phyloP scores from a whole-genome alignment of 2,888 invertebrate genomes.

The Agrilus biguttatus region DNA sequence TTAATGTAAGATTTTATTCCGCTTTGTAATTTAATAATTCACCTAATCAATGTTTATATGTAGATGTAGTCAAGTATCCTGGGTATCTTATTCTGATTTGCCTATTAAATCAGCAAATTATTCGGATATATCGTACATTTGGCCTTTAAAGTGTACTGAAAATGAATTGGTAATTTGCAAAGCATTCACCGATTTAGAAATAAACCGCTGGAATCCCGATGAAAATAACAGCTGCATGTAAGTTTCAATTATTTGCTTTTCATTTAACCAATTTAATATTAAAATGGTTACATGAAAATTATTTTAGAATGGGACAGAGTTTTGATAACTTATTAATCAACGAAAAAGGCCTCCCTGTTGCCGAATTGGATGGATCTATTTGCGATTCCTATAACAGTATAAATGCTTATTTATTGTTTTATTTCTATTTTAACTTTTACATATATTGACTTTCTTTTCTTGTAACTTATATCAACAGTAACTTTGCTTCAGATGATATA shows the following conservation, averaged over 20 bases:
- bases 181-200: slow-evolving; percentile 35
- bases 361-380: slow-evolving; percentile 29
- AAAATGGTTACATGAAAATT: background rate
- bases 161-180: slow-evolving; percentile 35
- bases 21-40: background rate
- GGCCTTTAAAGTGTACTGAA: too few relatives aligned
- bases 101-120: too few relatives aligned
- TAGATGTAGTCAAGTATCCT: slow-evolving; percentile 14
- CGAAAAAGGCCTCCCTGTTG: slow-evolving; percentile 21
- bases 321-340: slow-evolving; percentile 10
- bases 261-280: background rate
- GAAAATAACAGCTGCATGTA: slow-evolving; percentile 15
- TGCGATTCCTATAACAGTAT: slow-evolving; percentile 27
- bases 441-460: too few relatives aligned
- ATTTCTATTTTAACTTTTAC: too few relatives aligned
- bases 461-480: too few relatives aligned
- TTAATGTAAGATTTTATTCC: slow-evolving; percentile 14
- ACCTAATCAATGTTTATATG: too few relatives aligned
- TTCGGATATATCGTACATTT: too few relatives aligned
- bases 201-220: slow-evolving; percentile 20
- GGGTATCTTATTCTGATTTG: slow-evolving; percentile 1
- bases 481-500: too few relatives aligned
- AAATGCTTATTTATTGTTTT: background rate
- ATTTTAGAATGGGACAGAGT: too few relatives aligned
- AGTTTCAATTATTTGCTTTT: slow-evolving; percentile 1